Percentiles rank a stretch among this genome's conserved stretches.
Evolutionary conservation across 2,888 invertebrate genomes (phyloP).

Genomic region (Lasiommata megera): DNA sequence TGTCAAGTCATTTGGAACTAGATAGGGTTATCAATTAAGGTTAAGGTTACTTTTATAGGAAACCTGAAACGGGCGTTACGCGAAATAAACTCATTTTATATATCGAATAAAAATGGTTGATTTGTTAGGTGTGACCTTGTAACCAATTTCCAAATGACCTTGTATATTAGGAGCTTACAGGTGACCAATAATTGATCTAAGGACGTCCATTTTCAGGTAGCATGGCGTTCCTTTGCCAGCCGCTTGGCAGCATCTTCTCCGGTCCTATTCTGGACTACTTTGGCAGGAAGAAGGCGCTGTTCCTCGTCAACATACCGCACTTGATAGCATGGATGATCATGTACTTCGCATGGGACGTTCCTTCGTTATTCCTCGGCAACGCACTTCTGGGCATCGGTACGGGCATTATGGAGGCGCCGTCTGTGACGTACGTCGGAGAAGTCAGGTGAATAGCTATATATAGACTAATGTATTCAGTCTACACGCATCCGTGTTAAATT

Average conservation of each 20-base stretch:
- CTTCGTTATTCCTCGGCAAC: constrained; percentile 72
- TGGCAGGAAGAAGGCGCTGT: constrained; percentile 78
- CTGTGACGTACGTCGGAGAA: constrained; percentile 83
- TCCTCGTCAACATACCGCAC: constrained; percentile 81
- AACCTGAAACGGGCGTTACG: too few species aligned
- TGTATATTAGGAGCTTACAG: too few species aligned
- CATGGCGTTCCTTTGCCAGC: constrained; percentile 80
- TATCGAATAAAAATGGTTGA: too few species aligned
- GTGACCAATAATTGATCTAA: constrained; percentile 28
- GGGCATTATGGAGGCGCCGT: constrained; percentile 82
- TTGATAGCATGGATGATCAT: constrained; percentile 80
- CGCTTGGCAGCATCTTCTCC: constrained; percentile 80
- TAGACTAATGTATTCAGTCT: too few species aligned
- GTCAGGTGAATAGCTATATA: constrained; percentile 66
- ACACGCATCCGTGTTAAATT: too few species aligned
- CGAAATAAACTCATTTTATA: too few species aligned
- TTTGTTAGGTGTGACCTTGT: too few species aligned
- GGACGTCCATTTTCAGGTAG: constrained; percentile 60
- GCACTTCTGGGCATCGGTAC: constrained; percentile 79
- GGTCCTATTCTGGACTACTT: constrained; percentile 78
- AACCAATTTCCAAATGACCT: too few species aligned
- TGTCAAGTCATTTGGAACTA: too few species aligned
- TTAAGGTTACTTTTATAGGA: too few species aligned
- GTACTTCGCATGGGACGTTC: constrained; percentile 72
- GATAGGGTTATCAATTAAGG: too few species aligned